Conservation (phyloP, 2,888 invertebrate genomes). For the Oeneis ivallda region DNA sequence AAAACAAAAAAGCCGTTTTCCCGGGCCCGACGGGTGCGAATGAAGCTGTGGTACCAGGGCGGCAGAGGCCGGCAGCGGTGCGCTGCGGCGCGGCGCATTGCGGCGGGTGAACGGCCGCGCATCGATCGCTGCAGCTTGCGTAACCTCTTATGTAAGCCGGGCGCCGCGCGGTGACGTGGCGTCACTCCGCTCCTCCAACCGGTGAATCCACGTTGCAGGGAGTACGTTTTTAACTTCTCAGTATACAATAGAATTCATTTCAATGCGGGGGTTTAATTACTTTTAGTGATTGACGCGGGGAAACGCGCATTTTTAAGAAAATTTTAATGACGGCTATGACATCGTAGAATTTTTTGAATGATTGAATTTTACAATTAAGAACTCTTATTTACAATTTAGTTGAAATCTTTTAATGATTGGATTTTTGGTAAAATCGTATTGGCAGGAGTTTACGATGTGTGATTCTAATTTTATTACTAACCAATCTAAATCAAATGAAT, state of each 20-base stretch:
- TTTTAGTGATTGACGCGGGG: slow-evolving; percentile 21
- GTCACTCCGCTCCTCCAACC: slow-evolving; percentile 47
- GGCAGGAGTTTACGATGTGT: too few relatives aligned
- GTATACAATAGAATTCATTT: slow-evolving; percentile 28
- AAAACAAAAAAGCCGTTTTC: slow-evolving; percentile 45
- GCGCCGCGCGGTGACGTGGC: slow-evolving; percentile 58
- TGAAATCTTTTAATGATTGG: neutral
- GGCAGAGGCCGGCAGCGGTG: slow-evolving; percentile 57
- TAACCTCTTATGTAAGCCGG: slow-evolving; percentile 72
- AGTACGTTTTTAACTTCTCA: slow-evolving; percentile 18
- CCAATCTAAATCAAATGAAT: too few relatives aligned
- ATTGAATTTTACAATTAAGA: neutral
- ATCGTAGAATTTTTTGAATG: neutral
- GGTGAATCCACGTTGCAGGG: slow-evolving; percentile 22
- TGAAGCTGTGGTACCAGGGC: slow-evolving; percentile 61
- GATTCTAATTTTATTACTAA: neutral
- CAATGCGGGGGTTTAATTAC: slow-evolving; percentile 30
- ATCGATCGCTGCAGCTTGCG: slow-evolving; percentile 73
- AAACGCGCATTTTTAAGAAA: neutral
- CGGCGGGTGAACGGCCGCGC: slow-evolving; percentile 80
- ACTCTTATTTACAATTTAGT: too few relatives aligned
- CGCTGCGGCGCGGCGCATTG: slow-evolving; percentile 72
- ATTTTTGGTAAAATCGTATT: neutral
- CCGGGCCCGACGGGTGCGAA: slow-evolving; percentile 42
- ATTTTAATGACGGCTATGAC: slow-evolving; percentile 12